A percentile compares a stretch with the other conserved stretches of the same genome.
Conservation (phyloP, 2,113 vertebrate species). For the Mola mola region DNA sequence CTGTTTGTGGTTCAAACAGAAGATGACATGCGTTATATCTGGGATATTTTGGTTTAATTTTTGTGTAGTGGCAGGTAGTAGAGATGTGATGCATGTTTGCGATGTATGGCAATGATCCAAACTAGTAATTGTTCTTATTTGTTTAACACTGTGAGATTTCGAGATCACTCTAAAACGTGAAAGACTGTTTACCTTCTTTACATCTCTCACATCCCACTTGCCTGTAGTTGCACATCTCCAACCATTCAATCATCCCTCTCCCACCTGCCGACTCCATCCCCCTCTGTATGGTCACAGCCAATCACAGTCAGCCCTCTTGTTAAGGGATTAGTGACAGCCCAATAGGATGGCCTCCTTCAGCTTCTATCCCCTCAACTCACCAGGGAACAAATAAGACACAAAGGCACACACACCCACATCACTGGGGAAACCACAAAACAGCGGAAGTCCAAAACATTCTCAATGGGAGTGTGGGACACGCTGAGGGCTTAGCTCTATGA, state of each 20-base stretch:
- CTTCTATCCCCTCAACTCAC: constrained; percentile 61
- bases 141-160: no score
- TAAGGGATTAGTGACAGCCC: constrained; percentile 77
- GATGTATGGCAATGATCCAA: no score
- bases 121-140: no score
- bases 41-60: no score
- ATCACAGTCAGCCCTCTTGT: constrained; percentile 68
- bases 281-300: constrained; percentile 56
- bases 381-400: constrained; percentile 68
- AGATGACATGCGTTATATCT: no score
- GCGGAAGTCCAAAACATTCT: constrained; percentile 67
- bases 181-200: constrained; percentile 18
- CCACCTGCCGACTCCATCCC: constrained; percentile 64
- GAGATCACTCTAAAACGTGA: constrained; percentile 30
- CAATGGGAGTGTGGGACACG: constrained; percentile 65
- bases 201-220: constrained; percentile 29
- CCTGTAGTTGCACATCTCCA: constrained; percentile 35
- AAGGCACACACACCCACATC: constrained; percentile 56
- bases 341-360: constrained; percentile 65
- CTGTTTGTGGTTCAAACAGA: no score
- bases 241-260: constrained; percentile 60
- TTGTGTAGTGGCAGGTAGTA: no score
- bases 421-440: constrained; percentile 57
- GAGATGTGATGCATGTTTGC: no score
- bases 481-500: constrained; percentile 65